Evolutionary conservation across 2,797 vertebrate species (phyloP), one percentile per base, ranked within the genome.

Genomic region (Chaenodraco wilsoni): DNA sequence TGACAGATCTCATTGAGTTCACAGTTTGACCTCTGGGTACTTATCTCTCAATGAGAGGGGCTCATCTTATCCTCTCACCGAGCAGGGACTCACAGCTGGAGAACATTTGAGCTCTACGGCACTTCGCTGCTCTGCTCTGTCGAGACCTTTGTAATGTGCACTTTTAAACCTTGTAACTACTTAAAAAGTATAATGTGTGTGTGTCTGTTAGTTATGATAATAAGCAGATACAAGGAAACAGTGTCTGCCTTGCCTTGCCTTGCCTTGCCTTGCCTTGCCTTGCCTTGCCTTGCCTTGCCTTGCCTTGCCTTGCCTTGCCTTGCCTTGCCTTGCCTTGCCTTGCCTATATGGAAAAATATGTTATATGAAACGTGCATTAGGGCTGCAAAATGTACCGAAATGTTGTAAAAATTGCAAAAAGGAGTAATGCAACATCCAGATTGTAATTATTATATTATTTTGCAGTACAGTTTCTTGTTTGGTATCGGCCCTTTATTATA

Each of bases 1-100:
- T 77, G 82, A 81, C 71, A 73, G 76, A 88, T 82, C 78, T 88
- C 74, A 78, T 70, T 80, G 77, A 79, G 74, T 79, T 57, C 60
- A 65, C 83, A 71, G 64, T 87, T 83, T 86, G 84, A 91, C 89
- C 89, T 81, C 82, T 72, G 63, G 74, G 85, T 76, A 73, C 88
- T 89, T 82, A 84, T 84, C 88, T 84, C 69, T 83, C 75, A 84
- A 74, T 79, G 84, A 89, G 84, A 74, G 64, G 65, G 65, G 66
- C 84, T 89, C 85, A 74, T 86, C 83, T 84, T 80, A 87, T 87
- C 78, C 73, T 83, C 66, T 63, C 74, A 81, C 58, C 37, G 79
- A 80, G 84, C 79, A 66, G 65, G 87, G 74, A 66, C 78, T 60
- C 82, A 81, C 67, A 89, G 81, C 70, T 82, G 76, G 75, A 86